Percentiles rank a stretch among this genome's conserved stretches.
Conservation (phyloP, 2,113 vertebrate species). For the Chaetodon trifascialis region DNA sequence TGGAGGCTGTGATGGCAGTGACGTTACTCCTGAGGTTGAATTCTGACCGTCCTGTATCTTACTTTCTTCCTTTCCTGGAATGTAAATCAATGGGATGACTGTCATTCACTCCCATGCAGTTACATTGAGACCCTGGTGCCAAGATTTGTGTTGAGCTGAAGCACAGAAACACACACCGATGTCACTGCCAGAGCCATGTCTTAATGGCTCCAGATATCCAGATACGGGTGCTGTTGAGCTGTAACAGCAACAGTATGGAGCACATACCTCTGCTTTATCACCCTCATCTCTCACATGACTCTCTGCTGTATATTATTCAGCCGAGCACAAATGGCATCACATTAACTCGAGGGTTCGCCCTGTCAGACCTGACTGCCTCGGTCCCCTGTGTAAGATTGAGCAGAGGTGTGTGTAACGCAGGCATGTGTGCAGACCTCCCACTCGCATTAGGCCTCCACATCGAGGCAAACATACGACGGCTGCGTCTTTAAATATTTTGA, state of each 20-base stretch:
- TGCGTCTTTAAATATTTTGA: slow-evolving; percentile 60
- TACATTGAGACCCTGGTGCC: background rate
- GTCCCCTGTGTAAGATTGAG: background rate
- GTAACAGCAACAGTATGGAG: slow-evolving; percentile 22
- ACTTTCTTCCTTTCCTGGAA: background rate
- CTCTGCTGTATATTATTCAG: slow-evolving; percentile 28
- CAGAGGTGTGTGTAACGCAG: background rate
- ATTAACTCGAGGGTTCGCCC: background rate
- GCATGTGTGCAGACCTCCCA: slow-evolving; percentile 51
- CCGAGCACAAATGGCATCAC: slow-evolving; percentile 5
- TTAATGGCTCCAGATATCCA: slow-evolving; percentile 65
- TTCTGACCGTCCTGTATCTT: too few species aligned
- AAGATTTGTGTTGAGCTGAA: background rate
- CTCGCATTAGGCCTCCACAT: slow-evolving; percentile 14
- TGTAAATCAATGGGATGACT: background rate
- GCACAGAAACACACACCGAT: slow-evolving; percentile 41
- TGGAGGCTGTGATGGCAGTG: background rate
- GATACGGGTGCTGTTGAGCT: slow-evolving; percentile 58
- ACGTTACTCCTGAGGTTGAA: background rate
- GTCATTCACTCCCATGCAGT: background rate
- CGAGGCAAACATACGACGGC: background rate
- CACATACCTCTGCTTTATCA: slow-evolving; percentile 48
- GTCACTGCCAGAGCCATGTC: slow-evolving; percentile 50
- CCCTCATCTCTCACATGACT: slow-evolving; percentile 17
- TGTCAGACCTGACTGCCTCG: background rate